These are phyloP conservation scores for Lordiphosa collinella DNA, from an alignment of 1,140 invertebrate species.

Conservation along the genomic window DNA sequence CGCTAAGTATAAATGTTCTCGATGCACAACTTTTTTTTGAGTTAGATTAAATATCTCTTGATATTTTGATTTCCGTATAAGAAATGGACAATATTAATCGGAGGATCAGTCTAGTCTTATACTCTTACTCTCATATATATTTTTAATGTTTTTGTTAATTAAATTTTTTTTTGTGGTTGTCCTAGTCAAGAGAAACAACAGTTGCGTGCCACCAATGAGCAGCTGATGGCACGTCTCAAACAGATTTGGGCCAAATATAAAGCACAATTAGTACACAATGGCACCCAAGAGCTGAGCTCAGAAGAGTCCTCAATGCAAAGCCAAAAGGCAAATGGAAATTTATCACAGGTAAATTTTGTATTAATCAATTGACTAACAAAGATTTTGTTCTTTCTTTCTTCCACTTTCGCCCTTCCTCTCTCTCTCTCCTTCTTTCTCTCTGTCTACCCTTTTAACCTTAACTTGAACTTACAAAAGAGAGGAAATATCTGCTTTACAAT, in stretches of 20 bases:
- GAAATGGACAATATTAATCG: no score
- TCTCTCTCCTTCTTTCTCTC: slow-evolving; percentile 35
- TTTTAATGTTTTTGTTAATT: slow-evolving; percentile 4
- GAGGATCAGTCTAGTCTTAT: no score
- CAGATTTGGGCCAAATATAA: slow-evolving; percentile 82
- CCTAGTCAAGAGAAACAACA: slow-evolving; percentile 80
- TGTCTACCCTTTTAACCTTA: slow-evolving; percentile 1
- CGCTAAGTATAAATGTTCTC: no score
- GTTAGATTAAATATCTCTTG: no score
- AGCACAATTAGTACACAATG: slow-evolving; percentile 39
- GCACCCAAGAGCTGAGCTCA: slow-evolving; percentile 36
- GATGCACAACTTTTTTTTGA: no score
- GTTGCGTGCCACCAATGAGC: slow-evolving; percentile 82
- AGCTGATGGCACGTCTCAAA: slow-evolving; percentile 82
- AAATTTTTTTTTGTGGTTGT: neutral
- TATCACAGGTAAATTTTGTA: slow-evolving; percentile 38
- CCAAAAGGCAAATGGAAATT: slow-evolving; percentile 7
- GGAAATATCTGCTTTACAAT: slow-evolving; percentile 82
- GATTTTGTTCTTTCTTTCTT: slow-evolving; percentile 15
- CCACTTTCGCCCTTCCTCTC: slow-evolving; percentile 33
- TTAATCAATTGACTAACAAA: slow-evolving; percentile 36
- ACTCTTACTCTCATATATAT: neutral
- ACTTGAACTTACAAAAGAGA: slow-evolving; percentile 65
- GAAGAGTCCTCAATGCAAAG: slow-evolving; percentile 38
- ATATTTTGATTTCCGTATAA: no score